A percentile compares a stretch with the other conserved stretches of the same genome.
Evolutionary conservation across 2,113 vertebrate species (phyloP).

Genomic region (Ptychochromis oligacanthus): DNA sequence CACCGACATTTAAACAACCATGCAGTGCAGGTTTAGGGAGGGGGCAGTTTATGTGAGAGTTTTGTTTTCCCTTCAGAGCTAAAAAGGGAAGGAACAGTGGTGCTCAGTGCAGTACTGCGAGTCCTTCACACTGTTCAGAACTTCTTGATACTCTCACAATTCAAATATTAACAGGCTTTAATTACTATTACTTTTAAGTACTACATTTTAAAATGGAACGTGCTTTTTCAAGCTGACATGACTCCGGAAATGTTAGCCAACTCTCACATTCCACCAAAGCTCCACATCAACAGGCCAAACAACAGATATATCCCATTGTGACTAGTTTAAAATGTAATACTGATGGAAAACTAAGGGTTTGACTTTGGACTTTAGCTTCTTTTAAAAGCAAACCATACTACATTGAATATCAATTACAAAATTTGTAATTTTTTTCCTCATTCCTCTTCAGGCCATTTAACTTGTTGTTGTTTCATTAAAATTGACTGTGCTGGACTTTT

Average conservation of each 20-base stretch:
- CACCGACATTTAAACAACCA: conserved; percentile 31
- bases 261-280: conserved; percentile 37
- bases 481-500: background rate
- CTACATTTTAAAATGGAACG: background rate
- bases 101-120: background rate
- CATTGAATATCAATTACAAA: background rate
- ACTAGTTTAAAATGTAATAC: background rate
- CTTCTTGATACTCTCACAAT: background rate
- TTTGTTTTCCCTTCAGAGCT: background rate
- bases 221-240: background rate
- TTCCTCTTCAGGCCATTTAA: background rate
- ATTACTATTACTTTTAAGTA: background rate
- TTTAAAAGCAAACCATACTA: background rate
- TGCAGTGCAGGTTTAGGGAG: conserved; percentile 37
- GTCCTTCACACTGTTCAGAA: background rate
- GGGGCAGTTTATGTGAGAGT: background rate
- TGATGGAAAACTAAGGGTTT: background rate
- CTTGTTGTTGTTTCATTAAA: background rate
- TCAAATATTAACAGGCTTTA: conserved; percentile 18
- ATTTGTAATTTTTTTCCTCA: background rate
- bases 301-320: conserved; percentile 7
- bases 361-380: background rate
- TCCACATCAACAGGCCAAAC: conserved; percentile 33
- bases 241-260: conserved; percentile 8
- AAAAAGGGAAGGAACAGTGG: background rate